Evolutionary conservation across 2,888 invertebrate genomes (phyloP).

Genomic region (Cotesia congregata): DNA sequence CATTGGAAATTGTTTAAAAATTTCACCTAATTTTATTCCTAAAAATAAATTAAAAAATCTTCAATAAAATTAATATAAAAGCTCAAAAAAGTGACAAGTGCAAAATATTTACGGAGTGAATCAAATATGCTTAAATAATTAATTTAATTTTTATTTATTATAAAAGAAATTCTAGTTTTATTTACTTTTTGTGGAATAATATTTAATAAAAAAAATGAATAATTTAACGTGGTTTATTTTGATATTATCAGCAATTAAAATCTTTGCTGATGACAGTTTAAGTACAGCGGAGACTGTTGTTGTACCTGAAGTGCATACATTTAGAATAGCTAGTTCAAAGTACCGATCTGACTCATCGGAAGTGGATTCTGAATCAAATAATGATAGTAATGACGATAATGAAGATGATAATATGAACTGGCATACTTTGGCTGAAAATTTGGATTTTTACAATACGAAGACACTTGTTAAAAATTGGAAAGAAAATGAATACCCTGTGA

Average conservation of each 20-base stretch:
- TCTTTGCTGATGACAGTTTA: constrained; percentile 36
- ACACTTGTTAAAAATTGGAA: constrained; percentile 72
- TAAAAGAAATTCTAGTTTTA: neutral
- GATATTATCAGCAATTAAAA: constrained; percentile 30
- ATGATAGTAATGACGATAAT: constrained; percentile 35
- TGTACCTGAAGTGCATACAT: constrained; percentile 30
- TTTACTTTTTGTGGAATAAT: neutral
- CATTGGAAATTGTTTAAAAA: neutral
- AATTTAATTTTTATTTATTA: neutral
- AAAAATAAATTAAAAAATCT: neutral
- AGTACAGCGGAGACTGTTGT: constrained; percentile 1
- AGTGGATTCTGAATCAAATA: constrained; percentile 11
- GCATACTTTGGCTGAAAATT: constrained; percentile 60
- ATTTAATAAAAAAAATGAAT: constrained; percentile 39
- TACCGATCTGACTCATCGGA: constrained; percentile 55
- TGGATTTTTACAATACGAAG: constrained; percentile 63
- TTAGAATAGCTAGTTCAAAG: constrained; percentile 38
- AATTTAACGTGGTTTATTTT: constrained; percentile 43
- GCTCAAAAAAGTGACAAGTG: neutral
- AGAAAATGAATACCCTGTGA: constrained; percentile 61
- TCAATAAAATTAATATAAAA: neutral
- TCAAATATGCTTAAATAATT: neutral
- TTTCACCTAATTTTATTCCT: neutral
- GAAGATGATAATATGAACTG: constrained; percentile 51
- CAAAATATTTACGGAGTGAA: neutral